Evolutionary conservation across 2,797 vertebrate species (phyloP).

Genomic region (Setipinna tenuifilis): DNA sequence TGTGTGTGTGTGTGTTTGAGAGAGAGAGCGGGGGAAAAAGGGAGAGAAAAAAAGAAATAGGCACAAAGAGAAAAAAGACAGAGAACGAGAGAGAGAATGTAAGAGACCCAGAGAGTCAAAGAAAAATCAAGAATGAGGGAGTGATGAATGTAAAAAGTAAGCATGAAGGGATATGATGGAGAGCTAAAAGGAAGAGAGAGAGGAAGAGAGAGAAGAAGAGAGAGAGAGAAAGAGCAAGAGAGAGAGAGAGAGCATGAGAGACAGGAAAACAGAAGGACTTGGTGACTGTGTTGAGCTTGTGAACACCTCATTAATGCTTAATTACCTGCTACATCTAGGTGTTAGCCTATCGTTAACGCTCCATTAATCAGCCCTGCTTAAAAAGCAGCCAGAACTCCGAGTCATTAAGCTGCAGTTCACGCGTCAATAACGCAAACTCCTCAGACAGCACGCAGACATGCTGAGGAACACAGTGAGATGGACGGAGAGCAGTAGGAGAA

Average conservation of each 20-base stretch:
- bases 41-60: no score
- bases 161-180: no score
- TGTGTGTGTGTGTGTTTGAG: no score
- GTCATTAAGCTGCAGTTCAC: constrained; percentile 35
- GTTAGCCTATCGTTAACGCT: constrained; percentile 48
- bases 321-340: constrained; percentile 52
- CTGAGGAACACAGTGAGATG: constrained; percentile 12
- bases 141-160: no score
- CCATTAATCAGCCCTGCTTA: constrained; percentile 43
- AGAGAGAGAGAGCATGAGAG: background rate
- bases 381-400: constrained; percentile 42
- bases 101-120: no score
- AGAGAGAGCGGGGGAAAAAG: no score
- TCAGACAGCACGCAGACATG: background rate
- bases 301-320: constrained; percentile 47
- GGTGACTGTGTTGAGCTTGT: background rate
- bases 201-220: background rate
- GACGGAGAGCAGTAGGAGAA: background rate
- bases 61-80: no score
- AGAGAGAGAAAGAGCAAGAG: background rate
- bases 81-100: no score
- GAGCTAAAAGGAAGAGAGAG: background rate
- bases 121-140: no score
- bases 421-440: constrained; percentile 30
- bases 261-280: background rate